Evolutionary conservation across 1,140 invertebrate genomes (phyloP).

Genomic region (Aplysia californica): DNA sequence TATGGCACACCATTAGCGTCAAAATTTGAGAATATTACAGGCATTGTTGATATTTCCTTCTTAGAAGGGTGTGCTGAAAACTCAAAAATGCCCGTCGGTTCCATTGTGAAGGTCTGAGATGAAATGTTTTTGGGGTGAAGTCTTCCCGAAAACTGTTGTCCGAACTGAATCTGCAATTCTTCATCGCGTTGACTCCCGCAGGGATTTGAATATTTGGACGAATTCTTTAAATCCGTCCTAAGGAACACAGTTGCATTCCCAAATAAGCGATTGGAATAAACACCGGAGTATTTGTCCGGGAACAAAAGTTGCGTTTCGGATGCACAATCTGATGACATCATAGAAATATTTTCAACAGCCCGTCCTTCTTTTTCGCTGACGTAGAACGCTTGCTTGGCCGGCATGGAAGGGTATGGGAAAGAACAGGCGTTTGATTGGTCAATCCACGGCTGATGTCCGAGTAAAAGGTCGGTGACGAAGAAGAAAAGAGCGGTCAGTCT

Average conservation of each 20-base stretch:
- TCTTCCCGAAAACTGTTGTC: neutral
- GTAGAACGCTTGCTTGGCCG: too few species aligned
- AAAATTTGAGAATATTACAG: neutral
- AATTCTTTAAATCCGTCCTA: too few species aligned
- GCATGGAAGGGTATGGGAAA: neutral
- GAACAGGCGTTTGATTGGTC: neutral
- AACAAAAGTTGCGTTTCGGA: neutral
- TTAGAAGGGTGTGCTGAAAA: neutral
- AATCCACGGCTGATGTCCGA: neutral
- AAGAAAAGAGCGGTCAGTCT: neutral
- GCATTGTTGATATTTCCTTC: neutral
- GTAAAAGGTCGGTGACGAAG: neutral
- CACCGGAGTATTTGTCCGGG: too few species aligned
- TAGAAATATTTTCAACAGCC: too few species aligned
- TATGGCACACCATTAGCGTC: neutral
- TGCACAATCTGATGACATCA: too few species aligned
- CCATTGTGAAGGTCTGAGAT: neutral
- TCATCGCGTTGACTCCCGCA: neutral
- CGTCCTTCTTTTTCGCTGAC: too few species aligned
- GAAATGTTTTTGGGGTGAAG: neutral
- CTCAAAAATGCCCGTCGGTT: neutral
- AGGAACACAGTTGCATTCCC: too few species aligned
- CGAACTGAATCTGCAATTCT: neutral
- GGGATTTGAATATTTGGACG: too few species aligned
- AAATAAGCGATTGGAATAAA: too few species aligned